A percentile compares a stretch with the other conserved stretches of the same genome.
Evolutionary conservation across 2,113 vertebrate genomes (phyloP).

Genomic region (Mixornis gularis): DNA sequence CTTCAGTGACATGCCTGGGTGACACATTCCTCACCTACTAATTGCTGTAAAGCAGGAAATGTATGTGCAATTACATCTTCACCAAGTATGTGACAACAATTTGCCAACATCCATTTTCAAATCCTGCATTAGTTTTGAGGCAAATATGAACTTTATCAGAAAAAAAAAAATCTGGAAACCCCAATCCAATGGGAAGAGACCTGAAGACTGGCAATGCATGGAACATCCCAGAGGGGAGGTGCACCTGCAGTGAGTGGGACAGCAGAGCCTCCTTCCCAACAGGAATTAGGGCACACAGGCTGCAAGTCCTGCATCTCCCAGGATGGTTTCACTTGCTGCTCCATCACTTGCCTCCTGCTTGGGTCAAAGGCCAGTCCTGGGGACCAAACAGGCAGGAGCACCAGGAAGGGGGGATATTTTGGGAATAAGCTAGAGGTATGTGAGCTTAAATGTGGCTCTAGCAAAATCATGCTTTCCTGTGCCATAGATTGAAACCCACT

Average conservation of each 20-base stretch:
- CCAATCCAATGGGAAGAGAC: background rate
- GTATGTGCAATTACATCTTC: background rate
- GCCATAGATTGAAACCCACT: background rate
- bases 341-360: background rate
- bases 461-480: background rate
- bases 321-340: background rate
- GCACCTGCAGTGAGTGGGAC: accelerated
- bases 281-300: background rate
- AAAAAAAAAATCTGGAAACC: background rate
- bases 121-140: background rate
- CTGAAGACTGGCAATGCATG: background rate
- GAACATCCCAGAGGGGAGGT: background rate
- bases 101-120: background rate
- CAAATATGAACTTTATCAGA: background rate
- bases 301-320: background rate
- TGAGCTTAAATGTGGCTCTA: background rate
- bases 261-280: background rate
- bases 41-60: background rate
- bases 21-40: background rate
- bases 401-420: background rate
- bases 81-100: background rate
- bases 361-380: background rate
- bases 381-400: background rate
- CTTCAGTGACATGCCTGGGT: background rate
- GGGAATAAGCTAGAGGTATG: background rate